Evolutionary conservation across 2,888 invertebrate genomes (phyloP), one percentile per base, ranked within the genome.

Genomic region (Hyposoter dolosus): DNA sequence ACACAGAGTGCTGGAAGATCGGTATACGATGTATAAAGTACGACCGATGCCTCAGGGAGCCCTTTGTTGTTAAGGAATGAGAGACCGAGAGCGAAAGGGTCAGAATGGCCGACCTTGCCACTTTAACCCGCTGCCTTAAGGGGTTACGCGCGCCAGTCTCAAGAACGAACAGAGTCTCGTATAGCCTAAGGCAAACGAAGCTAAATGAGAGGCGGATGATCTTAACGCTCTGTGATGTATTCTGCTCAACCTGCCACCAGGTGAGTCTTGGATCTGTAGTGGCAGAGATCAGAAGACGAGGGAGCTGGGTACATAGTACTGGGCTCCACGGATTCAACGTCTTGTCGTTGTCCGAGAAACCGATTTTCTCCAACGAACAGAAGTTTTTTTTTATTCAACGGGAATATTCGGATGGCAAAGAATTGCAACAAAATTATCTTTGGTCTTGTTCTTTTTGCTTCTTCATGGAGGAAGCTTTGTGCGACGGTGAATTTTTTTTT

Each of bases 61-160:
- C 94, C 94, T 94, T 94, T 94, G 94, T 93, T 93, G 93, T 93
- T 92, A 90, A 69, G 75, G 68, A 60, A 69, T n/a, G 56, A 76
- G 68, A 68, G 82, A 75, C 45, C 50, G 35, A 53, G 77, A 66
- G 75, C 79, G 84, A 90, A 92, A 92, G 91, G 93, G 93, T 93
- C 93, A 92, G 92, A 89, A 88, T 77, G 88, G 84, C 88, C 90
- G 91, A 90, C 90, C 90, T 82, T 90, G 91, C 91, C 93, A 92
- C 93, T 93, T 93, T 93, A 92, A 90, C 93, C 92, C 91, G 28
- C 60, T 12, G 88, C 90, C 92, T 92, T 91, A 91, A 90, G 91
- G 92, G 92, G 90, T 91, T 91, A 89, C 89, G 89, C 75, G 90
- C 90, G 90, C 89, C 84, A 83, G 87, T 86, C 84, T 85, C 88